These are phyloP conservation scores for Drosophila stalkeri DNA, from an alignment of 2,888 invertebrate species.

Conservation along the genomic window DNA sequence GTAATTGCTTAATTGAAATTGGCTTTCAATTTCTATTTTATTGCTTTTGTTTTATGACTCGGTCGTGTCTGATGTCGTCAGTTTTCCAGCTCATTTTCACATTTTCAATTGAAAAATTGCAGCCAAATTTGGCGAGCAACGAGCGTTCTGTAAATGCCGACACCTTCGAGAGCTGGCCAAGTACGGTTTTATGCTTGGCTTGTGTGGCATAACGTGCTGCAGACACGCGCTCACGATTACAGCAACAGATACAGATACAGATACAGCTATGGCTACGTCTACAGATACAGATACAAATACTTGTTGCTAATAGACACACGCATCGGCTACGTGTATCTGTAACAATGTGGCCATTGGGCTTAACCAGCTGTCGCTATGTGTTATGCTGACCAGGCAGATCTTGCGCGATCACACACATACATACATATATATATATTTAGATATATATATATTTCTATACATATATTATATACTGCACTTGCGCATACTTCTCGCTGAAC, in stretches of 20 bases:
- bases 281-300: constrained; percentile 16
- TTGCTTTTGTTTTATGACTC: constrained; percentile 21
- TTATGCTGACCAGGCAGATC: constrained; percentile 13
- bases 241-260: constrained; percentile 24
- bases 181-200: constrained; percentile 12
- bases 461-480: constrained; percentile 20
- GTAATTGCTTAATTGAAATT: constrained; percentile 44
- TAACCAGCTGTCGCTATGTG: constrained; percentile 5
- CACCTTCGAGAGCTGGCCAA: constrained; percentile 46
- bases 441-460: constrained; percentile 3
- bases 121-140: constrained; percentile 54
- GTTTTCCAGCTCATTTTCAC: constrained; percentile 34
- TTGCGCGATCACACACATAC: background rate
- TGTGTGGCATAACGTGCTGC: constrained; percentile 31
- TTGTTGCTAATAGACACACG: constrained; percentile 41
- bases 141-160: constrained; percentile 38
- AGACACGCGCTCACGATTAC: constrained; percentile 69
- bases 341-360: constrained; percentile 7
- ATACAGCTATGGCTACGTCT: constrained; percentile 28
- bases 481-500: constrained; percentile 5
- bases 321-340: constrained; percentile 38
- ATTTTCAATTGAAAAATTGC: constrained; percentile 67
- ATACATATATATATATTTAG: constrained; percentile 4
- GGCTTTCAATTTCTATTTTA: constrained; percentile 26
- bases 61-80: constrained; percentile 47